Evolutionary conservation across 2,888 invertebrate genomes (phyloP).

Genomic region (Agrochola lychnidis): DNA sequence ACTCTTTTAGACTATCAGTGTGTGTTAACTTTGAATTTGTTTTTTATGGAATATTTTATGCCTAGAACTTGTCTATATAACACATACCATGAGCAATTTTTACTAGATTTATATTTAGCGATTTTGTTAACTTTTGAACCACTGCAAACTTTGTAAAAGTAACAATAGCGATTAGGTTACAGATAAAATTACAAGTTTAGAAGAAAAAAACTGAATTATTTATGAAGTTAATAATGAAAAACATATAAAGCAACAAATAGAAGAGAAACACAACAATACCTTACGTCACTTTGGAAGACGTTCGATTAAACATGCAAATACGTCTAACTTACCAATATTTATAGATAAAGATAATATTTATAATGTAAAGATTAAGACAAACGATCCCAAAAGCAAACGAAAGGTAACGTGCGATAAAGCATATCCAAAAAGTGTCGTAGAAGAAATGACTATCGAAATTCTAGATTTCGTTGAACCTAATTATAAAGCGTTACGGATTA

Average conservation of each 20-base stretch:
- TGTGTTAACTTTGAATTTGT: neutral
- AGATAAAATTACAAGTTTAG: constrained; percentile 26
- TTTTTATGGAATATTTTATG: neutral
- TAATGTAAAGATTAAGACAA: constrained; percentile 71
- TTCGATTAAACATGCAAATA: constrained; percentile 89
- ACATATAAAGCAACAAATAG: constrained; percentile 51
- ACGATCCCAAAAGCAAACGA: constrained; percentile 71
- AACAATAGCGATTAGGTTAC: constrained; percentile 48
- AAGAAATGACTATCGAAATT: constrained; percentile 87
- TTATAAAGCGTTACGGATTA: constrained; percentile 90
- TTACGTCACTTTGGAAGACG: constrained; percentile 91
- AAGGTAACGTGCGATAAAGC: constrained; percentile 82
- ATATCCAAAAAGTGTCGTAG: constrained; percentile 81
- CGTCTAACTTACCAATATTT: constrained; percentile 84
- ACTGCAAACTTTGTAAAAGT: constrained; percentile 50
- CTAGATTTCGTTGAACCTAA: constrained; percentile 88
- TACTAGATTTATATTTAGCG: neutral
- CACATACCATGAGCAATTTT: neutral
- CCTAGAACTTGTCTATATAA: neutral
- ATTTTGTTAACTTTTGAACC: constrained; percentile 32
- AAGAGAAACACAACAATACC: constrained; percentile 71
- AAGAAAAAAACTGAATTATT: constrained; percentile 47
- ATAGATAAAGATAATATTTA: constrained; percentile 74
- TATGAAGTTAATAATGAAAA: constrained; percentile 42
- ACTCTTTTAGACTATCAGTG: neutral